Evolutionary conservation across 2,888 invertebrate genomes (phyloP), one percentile per base, ranked within the genome.

Genomic region (Hydrotaea cyrtoneurina): DNA sequence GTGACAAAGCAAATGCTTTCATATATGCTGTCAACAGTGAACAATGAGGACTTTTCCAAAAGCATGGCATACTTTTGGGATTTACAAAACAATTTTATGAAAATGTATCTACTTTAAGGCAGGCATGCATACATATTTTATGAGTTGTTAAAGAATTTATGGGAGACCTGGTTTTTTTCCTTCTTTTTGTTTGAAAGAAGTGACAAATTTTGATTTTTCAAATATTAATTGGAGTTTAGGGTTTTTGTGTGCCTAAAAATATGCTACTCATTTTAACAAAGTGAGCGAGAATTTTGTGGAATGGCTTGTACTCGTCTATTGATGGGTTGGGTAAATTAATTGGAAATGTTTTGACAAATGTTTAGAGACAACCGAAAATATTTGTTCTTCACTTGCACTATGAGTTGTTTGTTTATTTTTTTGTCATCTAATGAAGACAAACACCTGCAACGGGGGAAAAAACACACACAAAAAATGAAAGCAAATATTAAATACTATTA

Each of bases 191-290:
- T n/a, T n/a, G n/a, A 15, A 59, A 26, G 0, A 15, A 59, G 26
- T 59, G 26, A 59, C 59, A 59, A 59, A 59, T 59, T 59, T 59
- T 26, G 59, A 59, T 59, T 59, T 59, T 55, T 5, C 21, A 10
- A 59, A 59, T 26, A 59, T 59, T 59, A 59, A 59, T 59, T 23
- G 10, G 21, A 11, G 7, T 55, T 55, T 19, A 2, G 10, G 8
- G 21, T 31, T 31, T 31, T n/a, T n/a, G n/a, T n/a, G 19, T 17
- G 53, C n/a, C n/a, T n/a, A 43, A 7, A 43, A 43, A 43, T 43
- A 13, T 7, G 43, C 43, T 11, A 13, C 43, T 4, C 5, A 2
- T 43, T 36, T 43, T 13, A 43, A 43, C 3, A 8, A 8, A 5
- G 8, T 36, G 36, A 36, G 36, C 8, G 36, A 36, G 36, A n/a